Evolutionary conservation across 2,797 vertebrate genomes (phyloP), one percentile per base, ranked within the genome.

Genomic region (Pitangus sulphuratus): DNA sequence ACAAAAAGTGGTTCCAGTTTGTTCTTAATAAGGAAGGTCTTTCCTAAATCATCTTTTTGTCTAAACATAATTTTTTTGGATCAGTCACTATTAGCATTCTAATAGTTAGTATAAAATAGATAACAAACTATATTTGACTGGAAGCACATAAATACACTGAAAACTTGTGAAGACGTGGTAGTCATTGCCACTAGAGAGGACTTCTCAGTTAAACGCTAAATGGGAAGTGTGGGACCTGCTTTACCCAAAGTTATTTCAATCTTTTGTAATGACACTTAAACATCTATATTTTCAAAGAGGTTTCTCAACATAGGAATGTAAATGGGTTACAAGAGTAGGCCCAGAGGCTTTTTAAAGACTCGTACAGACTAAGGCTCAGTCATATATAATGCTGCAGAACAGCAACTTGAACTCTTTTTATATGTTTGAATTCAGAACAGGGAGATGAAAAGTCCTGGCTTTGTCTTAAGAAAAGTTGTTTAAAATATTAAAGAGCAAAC

Each of bases 121-220:
- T 37, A 33, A 12, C 3, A 44, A 40, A 11, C 5, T 37, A 0
- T 56, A 19, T 76, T 75, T 4, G 1, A 16, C 45, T 56, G 11
- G 22, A 21, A 56, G 26, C 12, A 22, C 50, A 37, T 51, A 70
- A 87, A 71, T 58, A 24, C 6, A 40, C 8, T 40, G 48, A 45
- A 81, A 64, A 82, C 15, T 16, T 53, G 8, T 47, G 44, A 57
- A 40, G 31, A 44, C 6, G 2, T 53, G 11, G n/a, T 51, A 30
- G 6, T 35, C 22, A 6, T 40, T 77, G 11, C 10, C 11, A 21
- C 14, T 69, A 35, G 8, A 25, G 71, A 86, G 25, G 13, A 51
- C 15, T 53, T 26, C 30, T 82, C 15, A 25, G 4, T 53, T 77
- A 35, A 50, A 50, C 9, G 10, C 31, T 47, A 42, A 66, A 62